Evolutionary conservation across 1,140 invertebrate genomes (phyloP).

Genomic region (Wasmannia auropunctata): DNA sequence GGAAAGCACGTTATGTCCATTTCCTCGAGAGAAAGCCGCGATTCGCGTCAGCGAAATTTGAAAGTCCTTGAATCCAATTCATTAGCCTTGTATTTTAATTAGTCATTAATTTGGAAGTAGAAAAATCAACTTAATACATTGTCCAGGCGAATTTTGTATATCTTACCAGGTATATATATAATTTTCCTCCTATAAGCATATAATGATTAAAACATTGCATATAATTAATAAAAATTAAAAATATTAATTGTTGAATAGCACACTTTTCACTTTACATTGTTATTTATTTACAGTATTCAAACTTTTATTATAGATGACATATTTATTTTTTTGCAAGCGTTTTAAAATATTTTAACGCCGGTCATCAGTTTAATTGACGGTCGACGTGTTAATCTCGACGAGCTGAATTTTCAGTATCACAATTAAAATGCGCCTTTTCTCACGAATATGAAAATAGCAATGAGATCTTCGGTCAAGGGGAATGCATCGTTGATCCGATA

Average conservation of each 20-base stretch:
- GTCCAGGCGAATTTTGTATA: background rate
- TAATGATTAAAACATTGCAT: background rate
- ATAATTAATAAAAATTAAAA: background rate
- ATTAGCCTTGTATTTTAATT: background rate
- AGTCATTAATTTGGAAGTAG: background rate
- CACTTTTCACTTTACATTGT: background rate
- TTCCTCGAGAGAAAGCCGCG: background rate
- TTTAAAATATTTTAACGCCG: background rate
- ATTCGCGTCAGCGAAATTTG: background rate
- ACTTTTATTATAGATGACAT: background rate
- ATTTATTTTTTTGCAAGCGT: background rate
- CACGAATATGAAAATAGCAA: background rate
- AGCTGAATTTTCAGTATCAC: background rate
- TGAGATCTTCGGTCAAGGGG: background rate
- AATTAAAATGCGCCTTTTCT: background rate
- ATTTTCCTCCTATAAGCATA: background rate
- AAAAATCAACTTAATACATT: background rate
- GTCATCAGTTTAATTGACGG: background rate
- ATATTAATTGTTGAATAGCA: background rate
- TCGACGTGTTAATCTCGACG: constrained; percentile 4
- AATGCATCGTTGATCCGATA: background rate
- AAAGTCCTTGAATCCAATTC: constrained; percentile 6
- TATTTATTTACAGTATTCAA: background rate
- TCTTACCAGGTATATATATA: background rate
- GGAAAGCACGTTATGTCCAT: background rate